Evolutionary conservation across 1,140 invertebrate genomes (phyloP).

Genomic region (Procambarus virginalis): DNA sequence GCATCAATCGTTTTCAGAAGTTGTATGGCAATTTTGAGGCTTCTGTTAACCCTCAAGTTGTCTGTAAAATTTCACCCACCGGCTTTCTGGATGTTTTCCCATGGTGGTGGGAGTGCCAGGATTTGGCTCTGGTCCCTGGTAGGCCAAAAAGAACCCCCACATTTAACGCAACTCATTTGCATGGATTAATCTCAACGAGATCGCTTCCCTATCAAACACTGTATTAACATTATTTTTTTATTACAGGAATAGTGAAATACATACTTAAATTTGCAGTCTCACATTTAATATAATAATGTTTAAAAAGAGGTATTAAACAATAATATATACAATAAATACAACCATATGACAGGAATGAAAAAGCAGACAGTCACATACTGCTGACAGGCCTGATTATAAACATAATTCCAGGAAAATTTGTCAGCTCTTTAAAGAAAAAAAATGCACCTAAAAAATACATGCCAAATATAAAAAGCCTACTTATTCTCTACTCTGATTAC

Average conservation of each 20-base stretch:
- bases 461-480: background rate
- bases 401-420: background rate
- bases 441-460: background rate
- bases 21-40: no score
- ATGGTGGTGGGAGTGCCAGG: no score
- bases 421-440: background rate
- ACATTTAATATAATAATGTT: slow-evolving; percentile 43
- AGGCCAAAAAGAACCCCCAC: no score
- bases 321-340: slow-evolving; percentile 61
- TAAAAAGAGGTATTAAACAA: slow-evolving; percentile 54
- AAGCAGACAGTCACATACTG: slow-evolving; percentile 5
- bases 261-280: slow-evolving; percentile 34
- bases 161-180: no score
- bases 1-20: no score
- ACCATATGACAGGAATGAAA: slow-evolving; percentile 40
- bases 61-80: no score
- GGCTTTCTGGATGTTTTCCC: no score
- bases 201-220: no score
- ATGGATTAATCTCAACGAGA: no score
- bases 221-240: background rate
- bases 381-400: slow-evolving; percentile 18
- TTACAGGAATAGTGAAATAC: background rate
- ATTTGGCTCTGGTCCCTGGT: no score
- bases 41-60: no score
- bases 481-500: slow-evolving; percentile 1